Conservation (phyloP, 2,113 vertebrate genomes). For the Phocoena phocoena region DNA sequence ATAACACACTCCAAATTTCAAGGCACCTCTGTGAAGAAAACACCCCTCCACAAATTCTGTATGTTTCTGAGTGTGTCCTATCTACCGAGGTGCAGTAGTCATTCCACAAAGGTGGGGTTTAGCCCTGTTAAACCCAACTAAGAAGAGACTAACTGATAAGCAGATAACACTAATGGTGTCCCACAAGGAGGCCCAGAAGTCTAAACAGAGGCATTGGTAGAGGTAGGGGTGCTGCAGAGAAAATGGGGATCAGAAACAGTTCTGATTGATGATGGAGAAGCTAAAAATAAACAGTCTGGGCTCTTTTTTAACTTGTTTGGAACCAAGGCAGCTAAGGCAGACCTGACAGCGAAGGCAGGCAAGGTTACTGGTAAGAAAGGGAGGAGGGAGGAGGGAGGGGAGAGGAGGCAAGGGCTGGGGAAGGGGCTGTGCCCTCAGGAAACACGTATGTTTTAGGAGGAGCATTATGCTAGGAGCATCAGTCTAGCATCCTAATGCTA, state of each 20-base stretch:
- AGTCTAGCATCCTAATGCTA: no score
- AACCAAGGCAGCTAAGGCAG: background rate
- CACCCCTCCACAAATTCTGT: background rate
- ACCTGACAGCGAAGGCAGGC: background rate
- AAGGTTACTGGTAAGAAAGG: background rate
- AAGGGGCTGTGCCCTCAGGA: background rate
- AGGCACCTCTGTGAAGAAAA: background rate
- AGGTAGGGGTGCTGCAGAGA: background rate
- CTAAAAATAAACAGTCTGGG: slow-evolving; percentile 34
- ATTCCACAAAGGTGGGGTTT: background rate
- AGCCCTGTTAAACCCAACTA: background rate
- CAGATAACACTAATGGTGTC: background rate
- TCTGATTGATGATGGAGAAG: background rate
- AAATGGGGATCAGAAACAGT: background rate
- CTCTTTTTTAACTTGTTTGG: background rate
- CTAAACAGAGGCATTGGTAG: background rate
- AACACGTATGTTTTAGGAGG: accelerated
- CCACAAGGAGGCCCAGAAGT: background rate
- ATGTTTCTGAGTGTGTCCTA: background rate
- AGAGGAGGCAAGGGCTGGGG: background rate
- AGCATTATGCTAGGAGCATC: no score
- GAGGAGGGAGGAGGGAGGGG: background rate
- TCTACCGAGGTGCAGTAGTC: background rate
- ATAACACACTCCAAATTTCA: background rate
- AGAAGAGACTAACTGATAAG: background rate